Evolutionary conservation across 2,113 vertebrate species (phyloP).

Genomic region (Serilophus lunatus): DNA sequence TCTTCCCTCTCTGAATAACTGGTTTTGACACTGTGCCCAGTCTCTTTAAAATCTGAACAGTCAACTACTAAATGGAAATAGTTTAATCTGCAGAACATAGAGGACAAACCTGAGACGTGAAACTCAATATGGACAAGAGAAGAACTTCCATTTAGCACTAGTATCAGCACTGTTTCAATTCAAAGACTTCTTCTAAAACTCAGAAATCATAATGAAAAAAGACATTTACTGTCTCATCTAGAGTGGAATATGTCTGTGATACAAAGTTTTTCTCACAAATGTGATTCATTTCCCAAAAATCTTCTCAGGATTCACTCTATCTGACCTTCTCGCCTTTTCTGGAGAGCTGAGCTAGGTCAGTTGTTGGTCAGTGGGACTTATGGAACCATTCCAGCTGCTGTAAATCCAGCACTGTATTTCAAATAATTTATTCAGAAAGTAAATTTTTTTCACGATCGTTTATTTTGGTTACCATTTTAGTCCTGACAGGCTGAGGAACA

Average conservation of each 20-base stretch:
- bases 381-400: not conserved
- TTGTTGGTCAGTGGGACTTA: not conserved
- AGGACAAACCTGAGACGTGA: not conserved
- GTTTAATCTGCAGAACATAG: not conserved
- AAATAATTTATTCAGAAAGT: not conserved
- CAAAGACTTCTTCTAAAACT: not conserved
- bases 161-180: not conserved
- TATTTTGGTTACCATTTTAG: not conserved
- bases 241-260: not conserved
- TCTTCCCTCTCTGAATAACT: not conserved
- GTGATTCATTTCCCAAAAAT: not conserved
- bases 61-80: not conserved
- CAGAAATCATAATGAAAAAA: not conserved
- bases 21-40: not conserved
- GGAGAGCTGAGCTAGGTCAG: not conserved
- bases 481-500: not conserved
- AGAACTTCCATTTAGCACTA: not conserved
- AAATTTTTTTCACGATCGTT: slow-evolving; percentile 3
- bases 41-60: not conserved
- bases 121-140: not conserved
- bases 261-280: not conserved
- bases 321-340: not conserved
- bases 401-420: not conserved
- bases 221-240: not conserved
- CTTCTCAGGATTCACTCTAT: not conserved